These are phyloP conservation scores for Sebastes kiyomatsui DNA, from an alignment of 2,797 vertebrate genomes.

Conservation along the genomic window DNA sequence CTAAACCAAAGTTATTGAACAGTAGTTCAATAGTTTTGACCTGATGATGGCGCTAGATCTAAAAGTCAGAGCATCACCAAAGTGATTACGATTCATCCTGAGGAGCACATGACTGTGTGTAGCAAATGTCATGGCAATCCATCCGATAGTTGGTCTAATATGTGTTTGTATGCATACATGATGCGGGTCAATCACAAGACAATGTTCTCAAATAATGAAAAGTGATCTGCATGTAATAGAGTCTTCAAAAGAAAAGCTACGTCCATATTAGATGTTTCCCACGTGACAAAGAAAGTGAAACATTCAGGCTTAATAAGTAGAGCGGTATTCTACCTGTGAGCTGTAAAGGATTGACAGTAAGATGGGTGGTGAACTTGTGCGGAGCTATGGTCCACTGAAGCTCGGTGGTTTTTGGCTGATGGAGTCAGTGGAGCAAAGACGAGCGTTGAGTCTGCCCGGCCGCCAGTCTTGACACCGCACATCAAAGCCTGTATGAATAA, in stretches of 20 bases:
- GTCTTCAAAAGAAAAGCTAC: background rate
- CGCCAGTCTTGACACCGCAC: constrained; percentile 53
- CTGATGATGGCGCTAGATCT: background rate
- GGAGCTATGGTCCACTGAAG: constrained; percentile 44
- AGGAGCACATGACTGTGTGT: background rate
- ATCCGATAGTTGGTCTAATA: background rate
- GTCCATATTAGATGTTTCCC: background rate
- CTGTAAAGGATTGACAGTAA: constrained; percentile 40
- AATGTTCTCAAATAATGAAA: background rate
- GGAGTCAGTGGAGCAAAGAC: constrained; percentile 61
- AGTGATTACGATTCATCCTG: background rate
- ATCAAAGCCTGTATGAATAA: constrained; percentile 67
- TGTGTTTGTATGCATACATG: background rate
- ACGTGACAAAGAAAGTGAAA: background rate
- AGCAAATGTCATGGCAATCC: background rate
- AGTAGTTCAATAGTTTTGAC: background rate
- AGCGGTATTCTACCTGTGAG: constrained; percentile 37
- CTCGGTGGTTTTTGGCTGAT: constrained; percentile 52
- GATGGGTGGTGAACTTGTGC: constrained; percentile 27
- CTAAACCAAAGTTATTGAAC: background rate
- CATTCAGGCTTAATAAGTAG: constrained; percentile 19
- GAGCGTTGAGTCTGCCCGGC: constrained; percentile 34
- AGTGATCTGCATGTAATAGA: background rate
- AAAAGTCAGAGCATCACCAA: background rate
- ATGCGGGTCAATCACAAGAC: background rate